Evolutionary conservation across 2,113 vertebrate species (phyloP), one percentile per base, ranked within the genome.

Genomic region (Sorex fumeus): DNA sequence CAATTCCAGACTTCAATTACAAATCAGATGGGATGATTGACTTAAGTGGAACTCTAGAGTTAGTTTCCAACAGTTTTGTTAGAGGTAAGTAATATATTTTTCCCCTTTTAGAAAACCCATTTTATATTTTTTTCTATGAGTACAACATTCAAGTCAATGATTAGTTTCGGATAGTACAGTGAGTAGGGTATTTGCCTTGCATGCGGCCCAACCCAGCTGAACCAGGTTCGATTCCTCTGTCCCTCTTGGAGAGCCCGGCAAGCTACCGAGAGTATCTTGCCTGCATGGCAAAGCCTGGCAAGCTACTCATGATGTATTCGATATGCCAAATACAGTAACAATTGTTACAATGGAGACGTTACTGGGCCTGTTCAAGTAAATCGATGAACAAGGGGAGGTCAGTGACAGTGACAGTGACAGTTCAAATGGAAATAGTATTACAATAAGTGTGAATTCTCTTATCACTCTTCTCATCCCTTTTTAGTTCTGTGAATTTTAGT

Each of bases 121-220:
- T 95, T 40, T 92, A 15, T 60, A 43, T 72, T 71, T 84, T 91
- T 92, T 62, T 30, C 15, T 62, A 67, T 40, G 3, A 94, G 12
- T 43, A 12, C 2, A 62, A 40, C 21, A 36, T 69, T 40, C 28
- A 84, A 76, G 90, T 91, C 75, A 32, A 72, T 34, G 23, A 69
- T 12, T 12, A 36, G 13, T 88, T 85, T 40, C 62, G 28, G 93
- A 74, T 78, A n/a, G n/a, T n/a, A n/a, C n/a, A n/a, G n/a, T n/a
- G n/a, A n/a, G n/a, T n/a, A n/a, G n/a, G n/a, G n/a, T n/a, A n/a
- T n/a, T n/a, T n/a, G n/a, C n/a, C n/a, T n/a, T n/a, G n/a, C n/a
- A n/a, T n/a, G n/a, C n/a, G n/a, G n/a, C n/a, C n/a, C n/a, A n/a
- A n/a, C n/a, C n/a, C n/a, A n/a, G n/a, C n/a, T n/a, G n/a, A n/a